phyloP scores from a whole-genome alignment of 2,888 invertebrate genomes.

The Lithosia quadra region DNA sequence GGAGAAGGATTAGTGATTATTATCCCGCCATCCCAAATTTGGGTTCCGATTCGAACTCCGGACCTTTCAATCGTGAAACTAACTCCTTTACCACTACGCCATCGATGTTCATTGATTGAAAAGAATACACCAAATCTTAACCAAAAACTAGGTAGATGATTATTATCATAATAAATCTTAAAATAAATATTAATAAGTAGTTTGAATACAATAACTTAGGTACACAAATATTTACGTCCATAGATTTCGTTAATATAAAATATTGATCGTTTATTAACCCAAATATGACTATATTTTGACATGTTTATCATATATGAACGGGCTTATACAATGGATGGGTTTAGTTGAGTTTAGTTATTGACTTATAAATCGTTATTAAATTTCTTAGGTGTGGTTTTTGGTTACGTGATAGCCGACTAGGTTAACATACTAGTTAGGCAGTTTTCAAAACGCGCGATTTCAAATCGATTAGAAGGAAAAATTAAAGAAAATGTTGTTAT shows the following conservation, averaged over 20 bases:
- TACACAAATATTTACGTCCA: conserved; percentile 20
- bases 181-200: conserved; percentile 13
- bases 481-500: too few relatives aligned
- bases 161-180: background rate
- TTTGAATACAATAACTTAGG: conserved; percentile 14
- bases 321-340: background rate
- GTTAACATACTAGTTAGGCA: too few relatives aligned
- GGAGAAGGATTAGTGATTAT: background rate
- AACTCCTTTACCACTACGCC: too few relatives aligned
- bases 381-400: background rate
- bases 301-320: background rate
- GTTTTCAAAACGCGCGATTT: too few relatives aligned
- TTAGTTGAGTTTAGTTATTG: background rate
- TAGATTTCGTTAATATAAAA: conserved; percentile 24
- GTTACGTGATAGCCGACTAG: too few relatives aligned
- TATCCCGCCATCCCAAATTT: background rate
- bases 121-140: background rate
- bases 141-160: background rate
- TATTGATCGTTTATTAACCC: background rate
- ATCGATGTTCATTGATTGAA: background rate
- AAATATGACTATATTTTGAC: conserved; percentile 9
- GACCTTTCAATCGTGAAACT: too few relatives aligned
- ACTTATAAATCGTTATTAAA: background rate
- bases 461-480: too few relatives aligned
- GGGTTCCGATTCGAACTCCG: too few relatives aligned